Evolutionary conservation across 2,888 invertebrate genomes (phyloP), one percentile per base, ranked within the genome.

Genomic region (Patella depressa): DNA sequence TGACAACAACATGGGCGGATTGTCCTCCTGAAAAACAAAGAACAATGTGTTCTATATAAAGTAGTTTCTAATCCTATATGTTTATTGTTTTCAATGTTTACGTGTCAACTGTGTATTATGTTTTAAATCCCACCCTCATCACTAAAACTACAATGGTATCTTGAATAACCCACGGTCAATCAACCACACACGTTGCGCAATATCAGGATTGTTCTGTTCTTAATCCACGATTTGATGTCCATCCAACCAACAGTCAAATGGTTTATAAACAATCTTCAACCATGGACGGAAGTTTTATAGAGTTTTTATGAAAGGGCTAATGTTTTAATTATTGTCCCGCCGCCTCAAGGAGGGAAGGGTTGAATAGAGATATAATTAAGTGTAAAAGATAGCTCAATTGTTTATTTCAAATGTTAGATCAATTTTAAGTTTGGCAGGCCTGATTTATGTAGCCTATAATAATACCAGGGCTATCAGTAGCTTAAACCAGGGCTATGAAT

Each of bases 101-200:
- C 65, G 65, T 65, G 65, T 65, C 65, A 65, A 65, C 65, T 24
- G 19, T 65, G 19, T 24, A 65, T 65, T 65, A 65, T 24, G 19
- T 65, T 65, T 65, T 65, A 65, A 24, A 45, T 65, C 65, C 65
- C 24, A 65, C 24, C 24, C 65, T 65, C 19, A n/a, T 65, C 19
- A 17, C 24, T 65, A 65, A 65, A 65, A 19, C 65, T 45, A 45
- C 9, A 9, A 1, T 45, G 45, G 45, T 45, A 45, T 45, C 9
- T 45, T 4, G 45, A 45, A 45, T 45, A 45, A 45, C 9, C 45
- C 45, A 45, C 45, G 9, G 45, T 45, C 65, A 65, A 12, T 65
- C 65, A 65, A 65, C 19, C 24, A 65, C 19, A 65, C 19, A 24
- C 14, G 14, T 65, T 65, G 24, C 14, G 65, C 24, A 65, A 65